A percentile compares a stretch with the other conserved stretches of the same genome.
Evolutionary conservation across 2,888 invertebrate species (phyloP).

Genomic region (Drosophila emarginata): DNA sequence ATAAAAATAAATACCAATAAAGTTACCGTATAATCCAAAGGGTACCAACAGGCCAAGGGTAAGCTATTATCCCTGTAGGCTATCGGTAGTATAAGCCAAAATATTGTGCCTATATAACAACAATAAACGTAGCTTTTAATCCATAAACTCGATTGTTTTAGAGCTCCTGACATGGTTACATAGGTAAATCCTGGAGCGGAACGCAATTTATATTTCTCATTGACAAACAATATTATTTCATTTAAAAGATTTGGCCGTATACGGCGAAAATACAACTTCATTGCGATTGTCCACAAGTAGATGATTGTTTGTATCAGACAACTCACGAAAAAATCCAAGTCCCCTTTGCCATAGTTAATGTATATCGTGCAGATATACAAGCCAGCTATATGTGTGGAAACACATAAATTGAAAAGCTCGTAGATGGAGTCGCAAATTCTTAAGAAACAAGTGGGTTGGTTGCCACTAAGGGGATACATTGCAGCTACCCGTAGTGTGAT

Average conservation of each 20-base stretch:
- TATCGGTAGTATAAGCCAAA: slow-evolving; percentile 67
- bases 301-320: slow-evolving; percentile 72
- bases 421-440: slow-evolving; percentile 27
- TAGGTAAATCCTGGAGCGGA: slow-evolving; percentile 75
- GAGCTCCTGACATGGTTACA: slow-evolving; percentile 64
- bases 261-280: slow-evolving; percentile 74
- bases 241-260: slow-evolving; percentile 39
- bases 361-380: slow-evolving; percentile 71
- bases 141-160: slow-evolving; percentile 54
- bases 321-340: slow-evolving; percentile 68
- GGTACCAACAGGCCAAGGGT: slow-evolving; percentile 79
- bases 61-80: slow-evolving; percentile 65
- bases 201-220: slow-evolving; percentile 54
- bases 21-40: slow-evolving; percentile 74
- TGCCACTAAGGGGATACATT: slow-evolving; percentile 58
- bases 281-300: slow-evolving; percentile 66
- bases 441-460: not conserved
- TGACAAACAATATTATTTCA: slow-evolving; percentile 57
- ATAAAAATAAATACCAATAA: accelerated
- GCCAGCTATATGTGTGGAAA: slow-evolving; percentile 59
- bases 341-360: slow-evolving; percentile 53
- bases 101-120: slow-evolving; percentile 59
- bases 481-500: slow-evolving; percentile 56
- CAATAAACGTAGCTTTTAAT: slow-evolving; percentile 60
- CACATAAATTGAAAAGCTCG: slow-evolving; percentile 66